A percentile compares a stretch with the other conserved stretches of the same genome.
These are phyloP conservation scores for Drosophila arawakana DNA, from an alignment of 1,140 invertebrate species.

Conservation along the genomic window DNA sequence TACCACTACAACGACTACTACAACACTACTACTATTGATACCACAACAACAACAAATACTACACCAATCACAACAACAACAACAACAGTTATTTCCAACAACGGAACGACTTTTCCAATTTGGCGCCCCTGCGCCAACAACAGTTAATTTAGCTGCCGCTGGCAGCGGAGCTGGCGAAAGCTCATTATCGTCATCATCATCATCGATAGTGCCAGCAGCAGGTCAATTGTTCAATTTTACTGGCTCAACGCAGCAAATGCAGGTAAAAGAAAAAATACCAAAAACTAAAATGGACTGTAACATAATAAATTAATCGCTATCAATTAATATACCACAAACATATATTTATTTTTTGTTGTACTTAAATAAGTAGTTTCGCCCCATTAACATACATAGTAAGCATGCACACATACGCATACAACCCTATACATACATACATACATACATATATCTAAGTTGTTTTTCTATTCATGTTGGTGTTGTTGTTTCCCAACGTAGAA, in stretches of 20 bases:
- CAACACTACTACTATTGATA: conserved; percentile 1
- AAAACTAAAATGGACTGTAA: conserved; percentile 12
- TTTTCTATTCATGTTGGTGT: background rate
- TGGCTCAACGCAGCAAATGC: conserved; percentile 46
- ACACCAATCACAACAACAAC: background rate
- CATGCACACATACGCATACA: conserved; percentile 6
- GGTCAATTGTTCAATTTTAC: conserved; percentile 58
- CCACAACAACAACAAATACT: conserved; percentile 4
- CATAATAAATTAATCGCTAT: background rate
- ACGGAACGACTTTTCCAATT: conserved; percentile 61
- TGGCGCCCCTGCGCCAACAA: conserved; percentile 31
- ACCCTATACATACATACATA: conserved; percentile 8
- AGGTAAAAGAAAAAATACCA: conserved; percentile 52
- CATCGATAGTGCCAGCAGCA: conserved; percentile 12
- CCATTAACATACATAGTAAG: background rate
- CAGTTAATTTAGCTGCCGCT: conserved; percentile 9
- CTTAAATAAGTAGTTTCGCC: background rate
- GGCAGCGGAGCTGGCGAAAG: conserved; percentile 7
- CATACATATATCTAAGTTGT: background rate
- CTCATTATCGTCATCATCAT: conserved; percentile 11
- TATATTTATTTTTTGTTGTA: background rate
- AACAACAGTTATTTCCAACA: conserved; percentile 23
- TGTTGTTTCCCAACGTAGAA: background rate
- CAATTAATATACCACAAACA: background rate
- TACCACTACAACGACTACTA: conserved; percentile 1